phyloP scores from a whole-genome alignment of 2,113 vertebrate species.

The Amblyopsis rosae region DNA sequence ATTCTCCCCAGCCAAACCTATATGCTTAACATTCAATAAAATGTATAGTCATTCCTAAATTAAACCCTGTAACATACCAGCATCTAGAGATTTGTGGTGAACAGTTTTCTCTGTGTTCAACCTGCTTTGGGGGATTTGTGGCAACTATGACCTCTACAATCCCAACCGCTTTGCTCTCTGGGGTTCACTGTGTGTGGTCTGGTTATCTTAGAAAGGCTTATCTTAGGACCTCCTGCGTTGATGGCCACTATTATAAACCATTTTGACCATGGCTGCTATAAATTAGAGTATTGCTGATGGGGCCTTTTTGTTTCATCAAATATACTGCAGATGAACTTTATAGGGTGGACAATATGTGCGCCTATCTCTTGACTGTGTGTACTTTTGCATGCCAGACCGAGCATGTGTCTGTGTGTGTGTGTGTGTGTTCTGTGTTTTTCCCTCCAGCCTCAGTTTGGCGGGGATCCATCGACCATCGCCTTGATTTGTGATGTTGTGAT shows the following conservation, averaged over 20 bases:
- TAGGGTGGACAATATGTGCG: no score
- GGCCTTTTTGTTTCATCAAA: conserved; percentile 30
- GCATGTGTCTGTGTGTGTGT: not conserved
- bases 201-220: conserved; percentile 54
- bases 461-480: conserved; percentile 2
- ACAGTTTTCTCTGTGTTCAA: conserved; percentile 30
- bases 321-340: conserved; percentile 47
- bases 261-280: conserved; percentile 34
- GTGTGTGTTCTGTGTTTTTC: not conserved
- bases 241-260: conserved; percentile 39
- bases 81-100: conserved; percentile 38
- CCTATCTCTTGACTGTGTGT: no score
- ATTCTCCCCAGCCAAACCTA: not conserved
- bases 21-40: conserved; percentile 7
- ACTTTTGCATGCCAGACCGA: not conserved
- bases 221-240: conserved; percentile 59
- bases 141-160: conserved; percentile 47
- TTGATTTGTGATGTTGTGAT: conserved; percentile 40
- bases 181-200: conserved; percentile 26
- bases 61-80: conserved; percentile 23
- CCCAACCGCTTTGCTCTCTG: conserved; percentile 29
- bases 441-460: conserved; percentile 19
- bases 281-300: conserved; percentile 35
- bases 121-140: conserved; percentile 51
- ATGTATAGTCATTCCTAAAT: conserved; percentile 11